Evolutionary conservation across 2,888 invertebrate genomes (phyloP), one percentile per base, ranked within the genome.

Genomic region (Julus scanicus): DNA sequence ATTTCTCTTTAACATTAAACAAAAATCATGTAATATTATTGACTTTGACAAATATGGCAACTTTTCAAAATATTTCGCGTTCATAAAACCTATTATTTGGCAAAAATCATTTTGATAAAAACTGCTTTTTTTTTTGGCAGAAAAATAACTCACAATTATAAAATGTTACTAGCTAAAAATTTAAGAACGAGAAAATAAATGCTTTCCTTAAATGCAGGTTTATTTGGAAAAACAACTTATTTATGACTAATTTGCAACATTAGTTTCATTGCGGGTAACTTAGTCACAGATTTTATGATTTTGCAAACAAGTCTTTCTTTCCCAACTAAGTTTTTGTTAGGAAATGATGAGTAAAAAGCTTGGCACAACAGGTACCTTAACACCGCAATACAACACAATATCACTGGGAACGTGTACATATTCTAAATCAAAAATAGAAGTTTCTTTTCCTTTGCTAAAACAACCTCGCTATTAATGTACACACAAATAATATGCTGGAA

Each of bases 401-500:
- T 80, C 80, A 37, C 37, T 80, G 80, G 80, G 9, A 80, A 80
- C 80, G 39, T 80, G 37, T 80, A 80, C 80, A 80, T 29, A 29
- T 13, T 37, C 80, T 80, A 80, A 80, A 80, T 80, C 80, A 80
- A 80, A 80, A 13, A 9, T 80, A 13, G 63, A 37, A 80, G 80
- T 80, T 80, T 37, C 37, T 80, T 9, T 39, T 37, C 37, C 37
- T 39, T 37, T 9, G 8, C 71, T 71, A 71, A 71, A 71, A 71
- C 71, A 71, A 71, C 29, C 44, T 29, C 29, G 29, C 71, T 29
- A 71, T 71, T 15, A 80, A 80, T 80, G 80, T 80, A 80, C 80
- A 80, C 80, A 80, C 37, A 80, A 80, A 80, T 80, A 80, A 80
- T 37, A 80, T 80, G 80, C 80, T 39, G 80, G 80, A 80, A 37